A percentile compares a stretch with the other conserved stretches of the same genome.
Conservation (phyloP, 2,797 vertebrate species). For the Danio aesculapii region DNA sequence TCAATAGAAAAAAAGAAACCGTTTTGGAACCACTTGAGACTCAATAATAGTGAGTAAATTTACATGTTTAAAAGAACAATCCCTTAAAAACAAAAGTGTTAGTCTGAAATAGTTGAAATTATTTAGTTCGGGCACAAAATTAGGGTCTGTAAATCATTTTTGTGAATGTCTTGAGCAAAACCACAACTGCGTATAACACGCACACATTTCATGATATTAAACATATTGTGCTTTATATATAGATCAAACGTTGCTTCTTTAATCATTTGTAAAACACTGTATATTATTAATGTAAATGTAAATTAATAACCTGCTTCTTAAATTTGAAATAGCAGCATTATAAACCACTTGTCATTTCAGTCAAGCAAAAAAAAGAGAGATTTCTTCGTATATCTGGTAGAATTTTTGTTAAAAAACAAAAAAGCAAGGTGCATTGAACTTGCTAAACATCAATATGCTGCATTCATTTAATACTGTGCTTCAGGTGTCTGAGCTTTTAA, state of each 20-base stretch:
- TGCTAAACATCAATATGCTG: not conserved
- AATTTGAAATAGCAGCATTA: not conserved
- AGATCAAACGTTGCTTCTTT: not conserved
- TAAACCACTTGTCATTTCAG: not conserved
- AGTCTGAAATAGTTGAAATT: too few species aligned
- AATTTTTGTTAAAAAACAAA: not conserved
- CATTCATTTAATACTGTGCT: not conserved
- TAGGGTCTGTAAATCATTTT: too few species aligned
- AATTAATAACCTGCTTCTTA: not conserved
- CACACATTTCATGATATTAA: not conserved
- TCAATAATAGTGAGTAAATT: too few species aligned
- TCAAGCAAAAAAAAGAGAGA: not conserved
- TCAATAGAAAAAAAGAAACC: too few species aligned
- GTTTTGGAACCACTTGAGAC: too few species aligned
- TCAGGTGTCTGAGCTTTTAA: not conserved
- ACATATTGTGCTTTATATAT: not conserved
- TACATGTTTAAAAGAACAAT: too few species aligned
- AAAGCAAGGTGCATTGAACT: not conserved
- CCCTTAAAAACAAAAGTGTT: too few species aligned
- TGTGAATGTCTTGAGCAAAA: not conserved
- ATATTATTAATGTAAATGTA: slow-evolving; percentile 36
- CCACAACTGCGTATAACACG: not conserved
- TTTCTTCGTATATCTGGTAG: too few species aligned
- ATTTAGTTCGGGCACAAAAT: too few species aligned
- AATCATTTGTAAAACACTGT: not conserved